Evolutionary conservation across 2,113 vertebrate genomes (phyloP).

Genomic region (Diphyllodes magnificus): DNA sequence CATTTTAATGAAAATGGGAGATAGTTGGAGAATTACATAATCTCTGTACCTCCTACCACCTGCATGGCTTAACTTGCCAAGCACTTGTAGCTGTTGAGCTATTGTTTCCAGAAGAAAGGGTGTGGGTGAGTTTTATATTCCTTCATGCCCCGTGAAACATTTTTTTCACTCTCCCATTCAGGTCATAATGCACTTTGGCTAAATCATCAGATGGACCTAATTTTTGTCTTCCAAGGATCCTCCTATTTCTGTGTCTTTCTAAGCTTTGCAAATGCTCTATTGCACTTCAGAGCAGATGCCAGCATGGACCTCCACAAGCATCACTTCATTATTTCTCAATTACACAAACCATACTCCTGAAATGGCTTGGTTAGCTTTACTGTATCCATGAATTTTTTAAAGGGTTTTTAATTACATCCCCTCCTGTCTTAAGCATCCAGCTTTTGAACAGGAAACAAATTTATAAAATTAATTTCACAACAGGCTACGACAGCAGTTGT

Average conservation of each 20-base stretch:
- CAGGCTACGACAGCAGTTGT: constrained; percentile 12
- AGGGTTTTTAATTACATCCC: constrained; percentile 46
- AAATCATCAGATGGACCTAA: not conserved
- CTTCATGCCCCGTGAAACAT: not conserved
- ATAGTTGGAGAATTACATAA: not conserved
- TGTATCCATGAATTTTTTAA: constrained; percentile 28
- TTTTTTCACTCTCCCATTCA: not conserved
- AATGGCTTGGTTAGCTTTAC: constrained; percentile 54
- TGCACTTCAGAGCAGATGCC: constrained; percentile 46
- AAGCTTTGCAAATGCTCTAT: constrained; percentile 32
- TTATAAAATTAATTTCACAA: constrained; percentile 64
- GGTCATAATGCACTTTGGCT: not conserved
- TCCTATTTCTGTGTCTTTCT: constrained; percentile 39
- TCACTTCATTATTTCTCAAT: constrained; percentile 60
- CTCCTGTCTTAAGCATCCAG: constrained; percentile 29
- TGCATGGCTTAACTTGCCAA: not conserved
- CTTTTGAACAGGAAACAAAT: constrained; percentile 31
- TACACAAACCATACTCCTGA: constrained; percentile 34
- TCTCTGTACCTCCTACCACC: not conserved
- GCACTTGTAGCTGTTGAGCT: not conserved
- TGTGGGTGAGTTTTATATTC: not conserved
- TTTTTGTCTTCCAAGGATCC: not conserved
- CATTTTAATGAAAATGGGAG: not conserved
- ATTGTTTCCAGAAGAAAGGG: constrained; percentile 17
- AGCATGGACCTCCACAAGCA: constrained; percentile 37